These are phyloP conservation scores for Ichneumoninae sp. DNA, from an alignment of 2,888 invertebrate genomes.

Conservation along the genomic window DNA sequence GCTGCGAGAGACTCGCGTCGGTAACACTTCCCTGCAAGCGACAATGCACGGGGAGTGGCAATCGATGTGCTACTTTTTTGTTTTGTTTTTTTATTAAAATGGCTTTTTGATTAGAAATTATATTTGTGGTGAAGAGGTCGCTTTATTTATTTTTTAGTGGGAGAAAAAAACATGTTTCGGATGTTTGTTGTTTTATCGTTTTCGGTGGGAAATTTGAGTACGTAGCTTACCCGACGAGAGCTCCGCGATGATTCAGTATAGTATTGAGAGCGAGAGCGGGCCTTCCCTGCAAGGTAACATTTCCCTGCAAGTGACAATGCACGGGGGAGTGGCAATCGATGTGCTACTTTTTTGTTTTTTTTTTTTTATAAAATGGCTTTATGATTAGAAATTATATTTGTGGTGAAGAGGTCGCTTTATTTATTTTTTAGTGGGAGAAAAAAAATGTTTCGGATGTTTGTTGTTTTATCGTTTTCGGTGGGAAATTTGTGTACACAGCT, in stretches of 20 bases:
- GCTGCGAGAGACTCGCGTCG: slow-evolving; percentile 26
- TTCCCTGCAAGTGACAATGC: slow-evolving; percentile 1
- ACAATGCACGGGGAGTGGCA: neutral
- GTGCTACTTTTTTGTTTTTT: no score
- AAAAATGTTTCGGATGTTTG: neutral
- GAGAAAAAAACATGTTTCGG: neutral
- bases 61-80: no score
- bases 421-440: neutral
- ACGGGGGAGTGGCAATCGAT: no score
- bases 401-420: no score
- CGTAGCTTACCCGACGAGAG: slow-evolving; percentile 76
- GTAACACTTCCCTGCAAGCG: neutral
- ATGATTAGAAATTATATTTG: no score
- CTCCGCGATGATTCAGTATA: slow-evolving; percentile 79
- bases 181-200: neutral
- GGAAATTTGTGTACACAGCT: slow-evolving; percentile 2
- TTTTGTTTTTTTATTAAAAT: no score
- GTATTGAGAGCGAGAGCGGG: slow-evolving; percentile 65
- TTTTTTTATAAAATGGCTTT: no score
- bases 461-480: neutral
- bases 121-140: no score
- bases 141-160: neutral
- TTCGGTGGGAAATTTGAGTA: neutral
- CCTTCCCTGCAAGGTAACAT: no score
- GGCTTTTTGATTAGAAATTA: no score